phyloP scores from a whole-genome alignment of 1,140 invertebrate genomes.

The Gonatopus flavifemur region DNA sequence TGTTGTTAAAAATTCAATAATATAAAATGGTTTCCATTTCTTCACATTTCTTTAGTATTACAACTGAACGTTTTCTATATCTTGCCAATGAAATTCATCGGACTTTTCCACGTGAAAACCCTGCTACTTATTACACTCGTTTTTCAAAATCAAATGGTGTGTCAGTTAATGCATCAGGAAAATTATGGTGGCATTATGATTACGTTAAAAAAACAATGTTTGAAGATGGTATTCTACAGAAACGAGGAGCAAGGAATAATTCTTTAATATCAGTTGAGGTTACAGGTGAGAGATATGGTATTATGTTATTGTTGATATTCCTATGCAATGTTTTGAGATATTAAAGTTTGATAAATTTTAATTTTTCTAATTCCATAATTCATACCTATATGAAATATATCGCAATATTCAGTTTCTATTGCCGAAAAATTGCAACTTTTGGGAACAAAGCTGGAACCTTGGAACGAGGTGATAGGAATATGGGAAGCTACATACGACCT shows the following conservation, averaged over 20 bases:
- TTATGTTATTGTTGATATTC: neutral
- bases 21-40: neutral
- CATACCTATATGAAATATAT: no score
- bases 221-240: conserved; percentile 4
- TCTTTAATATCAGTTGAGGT: no score
- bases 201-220: conserved; percentile 3
- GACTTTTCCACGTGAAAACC: conserved; percentile 6
- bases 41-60: conserved; percentile 6
- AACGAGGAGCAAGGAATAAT: neutral
- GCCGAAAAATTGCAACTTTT: conserved; percentile 2
- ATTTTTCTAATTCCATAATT: no score
- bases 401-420: conserved; percentile 2
- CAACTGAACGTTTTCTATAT: conserved; percentile 1
- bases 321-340: no score
- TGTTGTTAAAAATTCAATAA: neutral
- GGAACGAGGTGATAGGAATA: neutral
- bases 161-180: conserved; percentile 1
- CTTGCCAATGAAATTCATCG: neutral
- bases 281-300: neutral
- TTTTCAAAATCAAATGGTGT: neutral
- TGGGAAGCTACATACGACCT: neutral
- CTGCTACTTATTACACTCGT: conserved; percentile 4
- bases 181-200: conserved; percentile 7
- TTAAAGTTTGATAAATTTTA: no score
- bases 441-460: neutral